phyloP scores from a whole-genome alignment of 2,797 vertebrate species.

The Myoxocephalus aenaeus region DNA sequence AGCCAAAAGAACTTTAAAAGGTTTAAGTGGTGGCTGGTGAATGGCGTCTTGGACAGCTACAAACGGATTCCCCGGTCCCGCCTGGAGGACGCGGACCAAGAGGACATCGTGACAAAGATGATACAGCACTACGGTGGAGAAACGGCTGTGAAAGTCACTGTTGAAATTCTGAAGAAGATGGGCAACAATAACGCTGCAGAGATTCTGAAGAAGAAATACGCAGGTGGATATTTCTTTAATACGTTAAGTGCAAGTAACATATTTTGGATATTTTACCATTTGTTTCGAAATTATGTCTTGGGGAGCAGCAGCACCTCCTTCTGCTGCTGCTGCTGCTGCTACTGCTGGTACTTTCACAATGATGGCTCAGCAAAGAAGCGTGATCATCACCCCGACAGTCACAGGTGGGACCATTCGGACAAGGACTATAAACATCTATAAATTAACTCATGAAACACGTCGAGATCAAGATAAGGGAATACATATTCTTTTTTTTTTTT shows the following conservation, averaged over 20 bases:
- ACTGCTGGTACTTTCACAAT: background rate
- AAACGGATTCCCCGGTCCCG: rapidly evolving
- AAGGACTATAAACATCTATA: conserved; percentile 17
- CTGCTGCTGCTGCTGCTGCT: background rate
- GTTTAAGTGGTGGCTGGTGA: conserved; percentile 36
- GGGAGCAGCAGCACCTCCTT: background rate
- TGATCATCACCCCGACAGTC: conserved; percentile 10
- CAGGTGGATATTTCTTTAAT: conserved; percentile 16
- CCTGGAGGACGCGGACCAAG: rapidly evolving
- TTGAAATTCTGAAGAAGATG: conserved; percentile 40
- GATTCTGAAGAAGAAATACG: rapidly evolving
- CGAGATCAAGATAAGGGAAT: too few species aligned
- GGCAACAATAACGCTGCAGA: background rate
- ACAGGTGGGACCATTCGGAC: rapidly evolving
- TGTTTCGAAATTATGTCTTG: too few species aligned
- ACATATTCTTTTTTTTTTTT: background rate
- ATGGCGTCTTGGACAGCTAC: rapidly evolving
- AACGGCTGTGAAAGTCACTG: background rate
- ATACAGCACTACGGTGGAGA: background rate
- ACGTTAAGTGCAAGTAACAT: too few species aligned
- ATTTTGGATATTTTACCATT: too few species aligned
- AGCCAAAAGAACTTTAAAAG: rapidly evolving
- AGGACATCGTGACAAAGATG: conserved; percentile 3
- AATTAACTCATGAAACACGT: background rate
- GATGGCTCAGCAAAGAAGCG: background rate